Evolutionary conservation across 2,797 vertebrate species (phyloP).

Genomic region (Neopelma chrysocephalum): DNA sequence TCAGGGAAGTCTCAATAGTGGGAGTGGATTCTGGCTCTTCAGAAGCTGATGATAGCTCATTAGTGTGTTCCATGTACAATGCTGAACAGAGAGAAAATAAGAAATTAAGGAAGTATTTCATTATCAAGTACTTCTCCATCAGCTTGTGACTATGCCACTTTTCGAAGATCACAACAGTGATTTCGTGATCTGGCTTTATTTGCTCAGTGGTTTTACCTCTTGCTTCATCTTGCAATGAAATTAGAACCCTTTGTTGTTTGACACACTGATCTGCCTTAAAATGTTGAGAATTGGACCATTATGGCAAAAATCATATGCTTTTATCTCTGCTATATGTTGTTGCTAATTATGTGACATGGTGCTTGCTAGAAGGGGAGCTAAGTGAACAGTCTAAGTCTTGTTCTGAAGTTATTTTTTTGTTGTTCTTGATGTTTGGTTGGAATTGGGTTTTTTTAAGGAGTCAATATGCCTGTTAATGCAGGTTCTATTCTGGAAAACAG

Average conservation of each 20-base stretch:
- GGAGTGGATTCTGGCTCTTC: background rate
- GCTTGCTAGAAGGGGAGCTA: background rate
- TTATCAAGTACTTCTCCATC: background rate
- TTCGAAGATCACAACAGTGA: background rate
- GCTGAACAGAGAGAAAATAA: background rate
- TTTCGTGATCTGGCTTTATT: background rate
- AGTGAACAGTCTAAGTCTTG: background rate
- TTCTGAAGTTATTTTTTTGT: background rate
- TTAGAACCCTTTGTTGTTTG: background rate
- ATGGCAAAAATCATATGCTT: background rate
- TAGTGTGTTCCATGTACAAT: background rate
- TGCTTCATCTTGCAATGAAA: background rate
- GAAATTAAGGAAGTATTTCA: background rate
- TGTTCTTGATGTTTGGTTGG: background rate
- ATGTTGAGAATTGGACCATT: background rate
- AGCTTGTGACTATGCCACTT: background rate
- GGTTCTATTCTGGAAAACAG: background rate
- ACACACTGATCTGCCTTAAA: background rate
- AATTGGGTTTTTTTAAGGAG: background rate
- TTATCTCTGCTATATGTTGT: background rate
- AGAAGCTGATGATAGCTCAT: background rate
- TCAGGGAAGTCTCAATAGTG: background rate
- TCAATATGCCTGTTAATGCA: background rate
- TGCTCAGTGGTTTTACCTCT: background rate
- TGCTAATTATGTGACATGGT: background rate